Base-by-base conservation (phyloP, 2,113 vertebrate species). In the Oriolus oriolus region DNA sequence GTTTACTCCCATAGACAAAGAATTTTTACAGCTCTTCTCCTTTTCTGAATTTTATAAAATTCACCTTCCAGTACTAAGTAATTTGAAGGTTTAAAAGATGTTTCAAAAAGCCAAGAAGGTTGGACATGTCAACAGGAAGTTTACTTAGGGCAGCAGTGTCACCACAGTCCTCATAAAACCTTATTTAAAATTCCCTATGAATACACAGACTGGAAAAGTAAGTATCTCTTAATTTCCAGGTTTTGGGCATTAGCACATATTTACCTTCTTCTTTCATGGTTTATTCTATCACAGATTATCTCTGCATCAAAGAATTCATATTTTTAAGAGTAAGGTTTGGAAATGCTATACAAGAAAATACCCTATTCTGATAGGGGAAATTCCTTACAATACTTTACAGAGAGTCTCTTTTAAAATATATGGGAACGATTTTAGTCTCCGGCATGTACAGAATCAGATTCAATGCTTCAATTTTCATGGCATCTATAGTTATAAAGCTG, bases 11-110 rank as follows among this genome's bases (percentile, higher is more conserved):
- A 57, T 4, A 42, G 30, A 78, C 7, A 52, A 87, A 65, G 4
- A 1, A 1, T 2, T 65, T 90, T 33, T n/a, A 63, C 16, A 66
- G 1, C 1, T 39, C 8, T 4, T 59, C 13, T 50, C 49, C 31
- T 37, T 84, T 16, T 68, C 47, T 66, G 47, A 50, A 28, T 8
- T 66, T 44, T 61, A 45, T 37, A 71, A 78, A 70, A 85, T 35
- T 21, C 79, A 30, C 4, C 16, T 64, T 64, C 9, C 16, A 91
- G 33, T 79, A 65, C 4, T 44, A 76, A 64, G 41, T 47, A 3
- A 64, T 69, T 21, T 77, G 23, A 73, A 52, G 5, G 12, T 76
- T 75, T 76, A 71, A 89, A 94, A 86, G 16, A 33, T 21, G 6
- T 60, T 91, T 73, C 8, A 30, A 86, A 88, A 68, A 63, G 7